Conservation (phyloP, 2,888 invertebrate genomes). For the Polydrusus tereticollis region DNA sequence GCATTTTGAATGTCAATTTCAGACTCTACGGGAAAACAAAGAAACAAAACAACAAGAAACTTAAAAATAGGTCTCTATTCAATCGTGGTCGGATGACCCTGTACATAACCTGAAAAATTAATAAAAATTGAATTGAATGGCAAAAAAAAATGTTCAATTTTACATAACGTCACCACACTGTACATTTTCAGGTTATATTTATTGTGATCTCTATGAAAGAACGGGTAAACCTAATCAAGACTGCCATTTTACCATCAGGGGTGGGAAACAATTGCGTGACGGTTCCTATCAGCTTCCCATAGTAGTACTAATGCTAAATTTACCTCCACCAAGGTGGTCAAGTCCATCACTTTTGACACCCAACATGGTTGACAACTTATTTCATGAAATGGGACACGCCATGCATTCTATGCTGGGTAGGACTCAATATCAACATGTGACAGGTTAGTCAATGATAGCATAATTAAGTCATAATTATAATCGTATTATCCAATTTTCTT, state of each 20-base stretch:
- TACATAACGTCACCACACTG: too few species aligned
- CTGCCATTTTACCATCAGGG: conserved; percentile 98
- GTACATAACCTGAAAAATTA: too few species aligned
- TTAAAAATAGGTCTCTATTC: too few species aligned
- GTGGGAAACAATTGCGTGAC: conserved; percentile 84
- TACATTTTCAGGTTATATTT: conserved; percentile 78
- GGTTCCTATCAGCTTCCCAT: conserved; percentile 91
- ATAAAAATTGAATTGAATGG: too few species aligned
- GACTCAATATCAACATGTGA: conserved; percentile 95
- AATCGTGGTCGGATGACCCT: too few species aligned
- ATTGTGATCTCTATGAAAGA: conserved; percentile 96
- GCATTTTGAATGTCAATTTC: too few species aligned
- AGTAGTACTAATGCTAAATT: conserved; percentile 92
- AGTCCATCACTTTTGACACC: conserved; percentile 86
- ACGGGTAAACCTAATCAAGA: conserved; percentile 96
- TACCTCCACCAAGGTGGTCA: conserved; percentile 81
- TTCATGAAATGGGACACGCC: conserved; percentile 99
- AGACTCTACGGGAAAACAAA: too few species aligned
- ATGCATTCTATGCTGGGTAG: conserved; percentile 98
- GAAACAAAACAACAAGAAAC: too few species aligned
- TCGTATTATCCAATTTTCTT: too few species aligned
- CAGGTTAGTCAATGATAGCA: conserved; percentile 74
- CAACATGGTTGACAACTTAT: conserved; percentile 93
- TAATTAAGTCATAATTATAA: too few species aligned
- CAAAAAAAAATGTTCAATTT: too few species aligned